Evolutionary conservation across 2,797 vertebrate genomes (phyloP), one percentile per base, ranked within the genome.

Genomic region (Phoxinus dragarum): DNA sequence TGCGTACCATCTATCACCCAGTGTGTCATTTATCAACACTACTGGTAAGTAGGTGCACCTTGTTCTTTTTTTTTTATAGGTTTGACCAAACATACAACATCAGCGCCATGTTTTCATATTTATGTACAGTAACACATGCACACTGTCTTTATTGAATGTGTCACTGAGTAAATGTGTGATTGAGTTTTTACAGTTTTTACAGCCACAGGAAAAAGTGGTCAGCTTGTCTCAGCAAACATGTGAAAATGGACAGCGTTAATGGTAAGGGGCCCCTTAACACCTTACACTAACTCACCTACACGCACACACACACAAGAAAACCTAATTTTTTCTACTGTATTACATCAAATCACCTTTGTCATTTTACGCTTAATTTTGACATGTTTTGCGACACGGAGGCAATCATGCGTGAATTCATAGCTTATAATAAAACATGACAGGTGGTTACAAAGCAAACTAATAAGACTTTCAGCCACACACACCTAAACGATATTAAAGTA

Each of bases 181-280:
- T 47, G 31, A 10, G 59, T 23, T 85, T 52, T 77, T 56, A 85
- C 80, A 85, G 80, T 87, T 27, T 27, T 27, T 85, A 80, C 72
- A 89, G 66, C 84, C 84, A 89, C 86, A 86, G 84, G 86, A 87
- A 87, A 86, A 59, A 59, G 64, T 85, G 76, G 81, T 84, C 74
- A 71, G 42, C 59, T 75, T 75, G 77, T 61, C 68, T 82, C 36
- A 75, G 14, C 68, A 71, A 6, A 86, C 67, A 81, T 87, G 77
- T 86, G 86, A 89, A 83, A 67, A 72, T 72, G 52, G 71, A 74
- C 59, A 85, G 64, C 0, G 8, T 82, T 16, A 47, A 54, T 86
- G 19, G 5, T 17, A 16, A 68, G 23, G n/a, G 54, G 42, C 34
- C 34, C 34, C n/a, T 49, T 72, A 21, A 88, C 42, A 67, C 74